Conservation (phyloP, 1,140 invertebrate species). For the Copidosoma floridanum region DNA sequence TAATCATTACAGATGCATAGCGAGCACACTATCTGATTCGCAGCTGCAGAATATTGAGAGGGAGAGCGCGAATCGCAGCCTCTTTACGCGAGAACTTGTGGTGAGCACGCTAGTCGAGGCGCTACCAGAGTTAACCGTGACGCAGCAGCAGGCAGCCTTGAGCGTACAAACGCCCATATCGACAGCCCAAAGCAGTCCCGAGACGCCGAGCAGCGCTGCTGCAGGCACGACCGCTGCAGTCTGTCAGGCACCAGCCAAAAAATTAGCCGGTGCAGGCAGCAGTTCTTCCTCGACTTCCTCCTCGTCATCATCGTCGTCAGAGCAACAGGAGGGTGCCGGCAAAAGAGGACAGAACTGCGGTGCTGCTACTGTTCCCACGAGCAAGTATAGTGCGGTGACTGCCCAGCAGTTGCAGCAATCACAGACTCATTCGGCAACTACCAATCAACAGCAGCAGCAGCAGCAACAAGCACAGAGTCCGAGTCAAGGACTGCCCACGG, state of each 20-base stretch:
- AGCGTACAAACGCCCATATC: constrained; percentile 43
- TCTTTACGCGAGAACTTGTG: constrained; percentile 70
- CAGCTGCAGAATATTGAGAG: constrained; percentile 61
- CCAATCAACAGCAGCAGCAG: constrained; percentile 33
- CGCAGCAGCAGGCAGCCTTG: constrained; percentile 40
- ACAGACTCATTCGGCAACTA: not conserved
- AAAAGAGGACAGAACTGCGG: constrained; percentile 2
- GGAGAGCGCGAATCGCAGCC: constrained; percentile 64
- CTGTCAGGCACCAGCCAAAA: constrained; percentile 8
- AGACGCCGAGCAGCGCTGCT: constrained; percentile 43
- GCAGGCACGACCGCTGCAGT: constrained; percentile 32
- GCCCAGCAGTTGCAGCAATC: not conserved
- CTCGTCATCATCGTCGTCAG: no score
- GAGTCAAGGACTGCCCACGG: constrained; percentile 47
- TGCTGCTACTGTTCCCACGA: not conserved
- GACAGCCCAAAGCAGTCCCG: constrained; percentile 44
- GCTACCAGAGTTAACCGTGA: constrained; percentile 49
- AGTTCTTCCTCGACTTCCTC: not conserved
- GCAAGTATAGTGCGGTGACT: no score
- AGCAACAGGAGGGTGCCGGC: constrained; percentile 10
- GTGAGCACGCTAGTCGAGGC: constrained; percentile 62
- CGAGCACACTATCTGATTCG: constrained; percentile 58
- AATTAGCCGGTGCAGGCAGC: not conserved
- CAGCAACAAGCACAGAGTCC: constrained; percentile 35
- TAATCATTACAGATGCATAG: constrained; percentile 60